phyloP scores from a whole-genome alignment of 2,888 invertebrate genomes.

The Pseudoips prasinana region DNA sequence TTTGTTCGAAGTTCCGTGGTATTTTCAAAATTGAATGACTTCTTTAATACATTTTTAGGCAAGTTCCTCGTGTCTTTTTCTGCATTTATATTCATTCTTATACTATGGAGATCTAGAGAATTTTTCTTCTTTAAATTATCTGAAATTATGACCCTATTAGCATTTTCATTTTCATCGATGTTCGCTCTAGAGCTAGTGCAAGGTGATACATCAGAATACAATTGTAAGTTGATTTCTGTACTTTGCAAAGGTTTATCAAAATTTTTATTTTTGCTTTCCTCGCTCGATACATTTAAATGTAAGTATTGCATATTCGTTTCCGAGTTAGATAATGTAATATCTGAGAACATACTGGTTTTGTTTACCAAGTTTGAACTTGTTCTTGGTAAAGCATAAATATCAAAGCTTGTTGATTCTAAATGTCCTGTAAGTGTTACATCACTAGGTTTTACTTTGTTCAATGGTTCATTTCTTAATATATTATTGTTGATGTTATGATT shows the following conservation, averaged over 20 bases:
- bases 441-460: conserved; percentile 27
- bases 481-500: conserved; percentile 1
- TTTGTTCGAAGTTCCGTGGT: conserved; percentile 29
- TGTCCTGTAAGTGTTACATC: conserved; percentile 30
- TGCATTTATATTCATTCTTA: too few relatives aligned
- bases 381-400: too few relatives aligned
- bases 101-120: too few relatives aligned
- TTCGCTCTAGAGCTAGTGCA: conserved; percentile 32
- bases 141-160: too few relatives aligned
- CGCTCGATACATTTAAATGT: background rate
- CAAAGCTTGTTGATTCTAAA: too few relatives aligned
- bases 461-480: conserved; percentile 4
- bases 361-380: conserved; percentile 45
- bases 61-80: conserved; percentile 1
- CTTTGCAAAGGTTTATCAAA: too few relatives aligned
- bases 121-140: too few relatives aligned
- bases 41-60: conserved; percentile 37
- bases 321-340: conserved; percentile 30
- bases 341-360: conserved; percentile 24
- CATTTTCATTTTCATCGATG: conserved; percentile 19
- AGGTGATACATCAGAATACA: conserved; percentile 37
- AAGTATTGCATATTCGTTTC: conserved; percentile 13
- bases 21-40: conserved; percentile 32
- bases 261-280: too few relatives aligned
- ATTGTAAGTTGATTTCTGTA: too few relatives aligned